A percentile compares a stretch with the other conserved stretches of the same genome.
phyloP scores from a whole-genome alignment of 2,888 invertebrate genomes.

The Acanthosepion esculentum region DNA sequence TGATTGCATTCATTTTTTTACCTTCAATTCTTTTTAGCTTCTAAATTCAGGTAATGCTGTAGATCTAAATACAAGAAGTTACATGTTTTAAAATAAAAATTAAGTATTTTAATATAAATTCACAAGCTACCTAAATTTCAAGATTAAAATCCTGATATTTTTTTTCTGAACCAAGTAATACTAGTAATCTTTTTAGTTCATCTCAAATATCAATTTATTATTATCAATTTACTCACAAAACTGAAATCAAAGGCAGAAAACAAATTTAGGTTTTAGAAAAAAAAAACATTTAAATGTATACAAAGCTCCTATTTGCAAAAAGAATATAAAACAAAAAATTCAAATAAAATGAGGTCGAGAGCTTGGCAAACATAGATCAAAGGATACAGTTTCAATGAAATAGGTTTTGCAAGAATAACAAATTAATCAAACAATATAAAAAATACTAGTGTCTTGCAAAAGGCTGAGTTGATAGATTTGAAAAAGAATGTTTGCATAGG shows the following conservation, averaged over 20 bases:
- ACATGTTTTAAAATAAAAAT: background rate
- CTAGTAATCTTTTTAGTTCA: background rate
- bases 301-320: background rate
- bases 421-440: background rate
- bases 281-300: background rate
- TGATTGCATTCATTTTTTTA: too few species aligned
- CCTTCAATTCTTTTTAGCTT: too few species aligned
- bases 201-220: background rate
- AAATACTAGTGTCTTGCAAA: background rate
- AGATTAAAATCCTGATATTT: too few species aligned
- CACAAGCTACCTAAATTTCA: background rate
- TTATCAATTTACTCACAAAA: background rate
- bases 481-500: background rate
- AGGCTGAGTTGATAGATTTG: background rate
- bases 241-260: background rate
- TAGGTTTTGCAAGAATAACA: background rate
- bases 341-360: background rate
- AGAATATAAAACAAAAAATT: background rate
- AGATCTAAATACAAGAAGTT: too few species aligned
- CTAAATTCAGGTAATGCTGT: too few species aligned
- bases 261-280: background rate
- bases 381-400: background rate
- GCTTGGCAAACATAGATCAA: background rate
- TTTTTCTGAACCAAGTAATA: background rate
- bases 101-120: background rate